These are phyloP conservation scores for Holothuria leucospilota DNA, from an alignment of 53 echinoderm and acorn worm genomes.

Conservation along the genomic window DNA sequence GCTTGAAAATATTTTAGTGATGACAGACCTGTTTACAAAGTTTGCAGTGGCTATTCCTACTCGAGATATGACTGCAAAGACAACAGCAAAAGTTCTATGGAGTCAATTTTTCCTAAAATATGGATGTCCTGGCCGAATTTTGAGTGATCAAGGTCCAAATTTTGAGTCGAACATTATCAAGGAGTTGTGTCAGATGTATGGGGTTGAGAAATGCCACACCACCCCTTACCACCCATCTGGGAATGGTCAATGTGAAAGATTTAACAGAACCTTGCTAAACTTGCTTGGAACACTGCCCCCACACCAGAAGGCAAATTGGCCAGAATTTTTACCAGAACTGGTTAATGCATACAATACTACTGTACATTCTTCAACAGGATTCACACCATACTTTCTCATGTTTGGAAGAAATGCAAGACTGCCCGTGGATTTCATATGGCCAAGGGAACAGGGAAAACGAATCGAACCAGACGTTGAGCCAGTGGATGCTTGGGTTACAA, in stretches of 20 bases:
- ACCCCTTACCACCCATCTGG: constrained; percentile 61
- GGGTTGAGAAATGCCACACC: constrained; percentile 44
- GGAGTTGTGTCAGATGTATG: constrained; percentile 56
- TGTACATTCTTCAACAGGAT: constrained; percentile 48
- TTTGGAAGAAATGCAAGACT: constrained; percentile 57
- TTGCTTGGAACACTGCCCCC: constrained; percentile 49
- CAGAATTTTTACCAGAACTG: constrained; percentile 49
- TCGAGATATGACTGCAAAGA: constrained; percentile 44
- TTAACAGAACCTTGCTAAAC: constrained; percentile 59
- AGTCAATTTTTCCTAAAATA: constrained; percentile 25
- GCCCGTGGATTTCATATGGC: constrained; percentile 23
- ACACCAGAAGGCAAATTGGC: constrained; percentile 43
- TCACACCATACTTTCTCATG: constrained; percentile 54
- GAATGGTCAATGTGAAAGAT: constrained; percentile 69
- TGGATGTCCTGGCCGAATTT: constrained; percentile 56
- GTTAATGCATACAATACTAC: constrained; percentile 48
- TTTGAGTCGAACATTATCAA: constrained; percentile 52
- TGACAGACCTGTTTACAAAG: constrained; percentile 62
- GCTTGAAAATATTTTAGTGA: constrained; percentile 49
- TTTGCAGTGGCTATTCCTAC: constrained; percentile 50
- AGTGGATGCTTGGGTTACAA: constrained; percentile 19
- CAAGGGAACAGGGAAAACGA: not conserved
- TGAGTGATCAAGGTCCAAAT: constrained; percentile 61
- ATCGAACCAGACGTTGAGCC: not conserved
- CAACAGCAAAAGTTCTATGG: constrained; percentile 46